Conservation (phyloP, 2,888 invertebrate species). For the Callyntrura guangdongensis region DNA sequence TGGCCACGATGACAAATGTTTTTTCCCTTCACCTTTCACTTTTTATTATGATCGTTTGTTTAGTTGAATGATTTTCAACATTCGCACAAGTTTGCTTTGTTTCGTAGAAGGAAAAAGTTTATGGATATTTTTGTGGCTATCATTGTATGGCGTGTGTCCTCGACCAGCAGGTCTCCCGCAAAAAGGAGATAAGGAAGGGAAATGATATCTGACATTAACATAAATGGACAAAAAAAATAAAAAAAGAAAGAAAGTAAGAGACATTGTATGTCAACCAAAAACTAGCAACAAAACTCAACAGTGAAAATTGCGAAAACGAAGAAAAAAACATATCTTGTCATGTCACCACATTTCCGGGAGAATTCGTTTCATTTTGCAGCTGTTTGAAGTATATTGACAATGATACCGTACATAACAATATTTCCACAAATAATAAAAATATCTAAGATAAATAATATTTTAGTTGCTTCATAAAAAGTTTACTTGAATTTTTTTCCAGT, state of each 20-base stretch:
- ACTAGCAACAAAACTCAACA: not conserved
- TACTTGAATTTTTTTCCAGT: not conserved
- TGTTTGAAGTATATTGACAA: too few species aligned
- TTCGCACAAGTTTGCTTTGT: not conserved
- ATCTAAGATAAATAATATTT: too few species aligned
- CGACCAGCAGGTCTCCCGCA: not conserved
- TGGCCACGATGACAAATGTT: too few species aligned
- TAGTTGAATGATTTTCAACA: conserved; percentile 36
- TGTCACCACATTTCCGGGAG: not conserved
- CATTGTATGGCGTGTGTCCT: not conserved
- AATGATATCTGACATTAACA: conserved; percentile 9
- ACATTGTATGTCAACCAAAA: not conserved
- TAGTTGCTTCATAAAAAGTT: not conserved
- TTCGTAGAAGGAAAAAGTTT: not conserved
- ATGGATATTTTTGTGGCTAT: not conserved
- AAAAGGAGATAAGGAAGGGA: not conserved
- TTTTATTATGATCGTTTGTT: not conserved
- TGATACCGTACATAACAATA: too few species aligned
- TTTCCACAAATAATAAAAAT: too few species aligned
- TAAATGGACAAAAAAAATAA: not conserved
- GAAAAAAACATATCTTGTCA: not conserved
- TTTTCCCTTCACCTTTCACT: too few species aligned
- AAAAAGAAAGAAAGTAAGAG: conserved; percentile 18
- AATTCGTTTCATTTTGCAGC: too few species aligned
- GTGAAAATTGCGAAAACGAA: not conserved